Evolutionary conservation across 2,888 invertebrate genomes (phyloP).

Genomic region (Esperia sulphurella): DNA sequence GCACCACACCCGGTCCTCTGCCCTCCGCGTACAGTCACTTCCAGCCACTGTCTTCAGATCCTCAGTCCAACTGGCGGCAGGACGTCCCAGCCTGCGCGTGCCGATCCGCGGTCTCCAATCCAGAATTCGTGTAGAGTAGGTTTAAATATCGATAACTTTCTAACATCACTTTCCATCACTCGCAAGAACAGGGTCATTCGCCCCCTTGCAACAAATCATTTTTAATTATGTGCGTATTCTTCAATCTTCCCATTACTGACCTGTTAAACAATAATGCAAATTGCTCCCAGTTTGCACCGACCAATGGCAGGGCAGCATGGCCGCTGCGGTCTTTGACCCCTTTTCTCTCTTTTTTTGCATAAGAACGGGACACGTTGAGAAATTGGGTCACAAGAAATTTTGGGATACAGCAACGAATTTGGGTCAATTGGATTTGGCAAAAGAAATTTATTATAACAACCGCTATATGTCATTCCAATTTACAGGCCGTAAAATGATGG

Average conservation of each 20-base stretch:
- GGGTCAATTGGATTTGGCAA: slow-evolving; percentile 46
- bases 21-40: too few relatives aligned
- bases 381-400: slow-evolving; percentile 62
- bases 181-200: slow-evolving; percentile 66
- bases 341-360: slow-evolving; percentile 42
- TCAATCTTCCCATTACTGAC: slow-evolving; percentile 64
- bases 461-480: not conserved
- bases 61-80: too few relatives aligned
- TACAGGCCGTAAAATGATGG: not conserved
- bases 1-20: too few relatives aligned
- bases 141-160: not conserved
- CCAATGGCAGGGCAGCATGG: slow-evolving; percentile 28
- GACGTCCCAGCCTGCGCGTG: too few relatives aligned
- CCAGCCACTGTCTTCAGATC: too few relatives aligned
- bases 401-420: slow-evolving; percentile 40
- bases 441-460: slow-evolving; percentile 21
- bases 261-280: slow-evolving; percentile 49
- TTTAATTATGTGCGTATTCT: slow-evolving; percentile 72
- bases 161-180: slow-evolving; percentile 36
- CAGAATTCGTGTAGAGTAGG: too few relatives aligned
- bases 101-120: too few relatives aligned
- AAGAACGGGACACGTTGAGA: slow-evolving; percentile 44
- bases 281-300: slow-evolving; percentile 25
- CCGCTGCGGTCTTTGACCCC: slow-evolving; percentile 44
- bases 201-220: slow-evolving; percentile 71